Conservation (phyloP, 1,140 invertebrate genomes). For the Aphelenchoides avenae region DNA sequence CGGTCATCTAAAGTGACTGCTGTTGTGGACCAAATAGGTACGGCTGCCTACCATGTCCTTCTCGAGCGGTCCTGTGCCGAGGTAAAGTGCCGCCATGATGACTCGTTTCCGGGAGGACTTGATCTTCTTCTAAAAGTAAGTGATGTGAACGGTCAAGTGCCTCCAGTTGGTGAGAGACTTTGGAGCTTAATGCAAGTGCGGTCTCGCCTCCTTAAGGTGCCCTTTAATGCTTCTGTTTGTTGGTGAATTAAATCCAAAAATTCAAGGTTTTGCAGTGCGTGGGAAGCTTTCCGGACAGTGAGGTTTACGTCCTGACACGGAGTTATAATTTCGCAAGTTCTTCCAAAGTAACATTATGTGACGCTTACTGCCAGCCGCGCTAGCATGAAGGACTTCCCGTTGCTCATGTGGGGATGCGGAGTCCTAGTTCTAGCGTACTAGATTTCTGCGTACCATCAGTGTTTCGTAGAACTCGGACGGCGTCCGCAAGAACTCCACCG, state of each 20-base stretch:
- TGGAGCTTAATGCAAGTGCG: conserved; percentile 8
- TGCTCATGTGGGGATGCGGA: no score
- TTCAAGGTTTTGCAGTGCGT: neutral
- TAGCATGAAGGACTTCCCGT: no score
- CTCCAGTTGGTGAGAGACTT: no score
- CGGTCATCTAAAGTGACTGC: conserved; percentile 53
- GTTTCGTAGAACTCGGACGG: conserved; percentile 43
- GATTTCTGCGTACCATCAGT: conserved; percentile 42
- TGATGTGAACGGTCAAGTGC: no score
- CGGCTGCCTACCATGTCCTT: conserved; percentile 68
- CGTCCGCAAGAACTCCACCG: conserved; percentile 26
- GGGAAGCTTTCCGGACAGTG: no score
- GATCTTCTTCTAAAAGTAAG: conserved; percentile 68
- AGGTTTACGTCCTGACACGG: no score
- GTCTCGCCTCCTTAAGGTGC: no score
- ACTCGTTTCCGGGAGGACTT: conserved; percentile 72
- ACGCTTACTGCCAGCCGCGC: no score
- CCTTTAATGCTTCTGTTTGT: neutral
- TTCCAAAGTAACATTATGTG: neutral
- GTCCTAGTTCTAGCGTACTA: no score
- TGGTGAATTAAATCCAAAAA: neutral
- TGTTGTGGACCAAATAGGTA: neutral
- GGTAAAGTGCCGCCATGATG: conserved; percentile 82
- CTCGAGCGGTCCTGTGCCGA: conserved; percentile 83
- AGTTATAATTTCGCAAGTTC: conserved; percentile 23